phyloP scores from a whole-genome alignment of 2,888 invertebrate genomes.

The Syritta pipiens region DNA sequence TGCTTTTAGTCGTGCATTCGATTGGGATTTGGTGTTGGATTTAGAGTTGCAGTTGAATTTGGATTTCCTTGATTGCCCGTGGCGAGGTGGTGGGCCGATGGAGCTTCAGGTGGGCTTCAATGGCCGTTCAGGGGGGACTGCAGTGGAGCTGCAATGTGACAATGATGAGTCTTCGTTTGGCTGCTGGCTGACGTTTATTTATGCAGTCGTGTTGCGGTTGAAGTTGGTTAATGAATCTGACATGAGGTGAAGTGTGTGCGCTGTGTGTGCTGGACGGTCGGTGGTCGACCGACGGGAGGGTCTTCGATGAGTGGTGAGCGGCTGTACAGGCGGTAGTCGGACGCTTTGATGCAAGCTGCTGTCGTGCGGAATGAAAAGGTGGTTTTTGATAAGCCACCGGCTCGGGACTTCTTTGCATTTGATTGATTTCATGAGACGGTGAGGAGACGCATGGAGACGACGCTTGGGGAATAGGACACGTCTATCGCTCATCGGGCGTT shows the following conservation, averaged over 20 bases:
- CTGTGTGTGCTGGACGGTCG: neutral
- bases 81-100: neutral
- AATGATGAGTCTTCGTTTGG: conserved; percentile 55
- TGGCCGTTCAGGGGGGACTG: conserved; percentile 24
- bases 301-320: neutral
- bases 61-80: too few species aligned
- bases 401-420: too few species aligned
- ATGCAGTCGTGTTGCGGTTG: conserved; percentile 48
- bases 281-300: neutral
- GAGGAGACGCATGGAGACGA: too few species aligned
- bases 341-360: too few species aligned
- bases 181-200: conserved; percentile 48
- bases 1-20: conserved; percentile 41
- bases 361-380: too few species aligned
- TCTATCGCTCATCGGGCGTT: too few species aligned
- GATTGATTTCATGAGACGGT: too few species aligned
- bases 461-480: too few species aligned
- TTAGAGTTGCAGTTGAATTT: too few species aligned
- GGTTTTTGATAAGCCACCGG: too few species aligned
- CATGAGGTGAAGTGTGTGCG: neutral
- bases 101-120: neutral
- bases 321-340: too few species aligned
- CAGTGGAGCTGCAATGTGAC: conserved; percentile 40
- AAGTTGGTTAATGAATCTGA: conserved; percentile 54
- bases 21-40: too few species aligned